These are phyloP conservation scores for Spisula subtruncata DNA, from an alignment of 2,888 invertebrate genomes.

Conservation along the genomic window DNA sequence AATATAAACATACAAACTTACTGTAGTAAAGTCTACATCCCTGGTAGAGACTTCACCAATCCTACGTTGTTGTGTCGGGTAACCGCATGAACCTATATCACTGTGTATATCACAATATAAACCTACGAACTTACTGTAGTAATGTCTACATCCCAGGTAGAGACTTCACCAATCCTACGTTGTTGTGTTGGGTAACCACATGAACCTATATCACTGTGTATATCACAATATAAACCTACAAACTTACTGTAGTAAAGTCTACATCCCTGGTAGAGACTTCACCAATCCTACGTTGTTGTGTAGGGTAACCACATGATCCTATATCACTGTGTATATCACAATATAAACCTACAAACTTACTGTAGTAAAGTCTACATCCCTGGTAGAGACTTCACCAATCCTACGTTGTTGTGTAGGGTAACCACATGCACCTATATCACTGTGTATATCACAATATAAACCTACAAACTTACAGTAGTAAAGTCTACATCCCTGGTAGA, in stretches of 20 bases:
- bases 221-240: not conserved
- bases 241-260: conserved; percentile 55
- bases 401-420: conserved; percentile 43
- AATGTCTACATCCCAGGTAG: conserved; percentile 60
- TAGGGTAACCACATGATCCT: conserved; percentile 43
- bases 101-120: conserved; percentile 36
- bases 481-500: conserved; percentile 62
- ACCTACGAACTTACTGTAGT: conserved; percentile 45
- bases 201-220: conserved; percentile 51
- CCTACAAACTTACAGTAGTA: conserved; percentile 47
- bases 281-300: conserved; percentile 49
- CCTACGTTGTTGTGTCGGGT: conserved; percentile 42
- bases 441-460: conserved; percentile 23
- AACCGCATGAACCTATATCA: conserved; percentile 51
- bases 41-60: conserved; percentile 61
- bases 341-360: conserved; percentile 40
- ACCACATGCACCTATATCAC: conserved; percentile 54
- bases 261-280: conserved; percentile 65
- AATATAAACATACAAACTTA: conserved; percentile 34
- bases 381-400: conserved; percentile 59
- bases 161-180: conserved; percentile 54
- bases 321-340: conserved; percentile 52
- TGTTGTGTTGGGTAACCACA: conserved; percentile 45
- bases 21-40: conserved; percentile 57
- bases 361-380: conserved; percentile 55